Evolutionary conservation across 2,888 invertebrate genomes (phyloP).

Genomic region (Drosophila hamatofila): DNA sequence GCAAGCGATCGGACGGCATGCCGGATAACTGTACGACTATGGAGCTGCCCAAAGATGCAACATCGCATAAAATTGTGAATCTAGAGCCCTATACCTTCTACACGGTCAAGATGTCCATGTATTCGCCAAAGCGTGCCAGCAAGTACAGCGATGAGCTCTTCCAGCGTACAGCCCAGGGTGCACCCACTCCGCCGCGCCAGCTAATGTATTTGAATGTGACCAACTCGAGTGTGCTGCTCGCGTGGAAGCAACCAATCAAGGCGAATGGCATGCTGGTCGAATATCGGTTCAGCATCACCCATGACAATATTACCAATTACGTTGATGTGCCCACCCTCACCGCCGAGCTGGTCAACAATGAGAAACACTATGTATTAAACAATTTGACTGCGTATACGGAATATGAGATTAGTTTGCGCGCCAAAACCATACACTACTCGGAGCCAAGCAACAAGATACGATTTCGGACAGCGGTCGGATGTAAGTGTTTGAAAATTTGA

Average conservation of each 20-base stretch:
- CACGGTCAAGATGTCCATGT: slow-evolving; percentile 89
- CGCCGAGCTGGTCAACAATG: slow-evolving; percentile 54
- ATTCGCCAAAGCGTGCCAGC: slow-evolving; percentile 86
- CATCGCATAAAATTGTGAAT: slow-evolving; percentile 87
- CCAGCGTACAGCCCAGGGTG: slow-evolving; percentile 90
- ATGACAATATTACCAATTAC: slow-evolving; percentile 37
- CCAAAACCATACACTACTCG: slow-evolving; percentile 91
- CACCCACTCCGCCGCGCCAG: slow-evolving; percentile 86
- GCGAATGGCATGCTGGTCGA: slow-evolving; percentile 90
- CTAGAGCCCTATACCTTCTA: slow-evolving; percentile 92
- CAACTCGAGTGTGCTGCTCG: slow-evolving; percentile 42
- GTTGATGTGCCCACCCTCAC: slow-evolving; percentile 40
- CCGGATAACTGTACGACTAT: slow-evolving; percentile 68
- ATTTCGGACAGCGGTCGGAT: slow-evolving; percentile 88
- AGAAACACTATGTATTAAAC: slow-evolving; percentile 69
- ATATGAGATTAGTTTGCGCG: slow-evolving; percentile 90
- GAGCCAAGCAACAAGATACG: slow-evolving; percentile 86
- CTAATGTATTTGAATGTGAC: slow-evolving; percentile 36
- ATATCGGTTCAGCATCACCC: slow-evolving; percentile 43
- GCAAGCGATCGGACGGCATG: slow-evolving; percentile 82
- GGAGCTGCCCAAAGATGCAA: slow-evolving; percentile 49
- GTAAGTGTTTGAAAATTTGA: slow-evolving; percentile 55
- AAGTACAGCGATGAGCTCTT: slow-evolving; percentile 87
- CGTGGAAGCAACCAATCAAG: slow-evolving; percentile 88
- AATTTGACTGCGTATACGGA: slow-evolving; percentile 88